Conservation (phyloP, 2,113 vertebrate species). For the Hippoglossus stenolepis region DNA sequence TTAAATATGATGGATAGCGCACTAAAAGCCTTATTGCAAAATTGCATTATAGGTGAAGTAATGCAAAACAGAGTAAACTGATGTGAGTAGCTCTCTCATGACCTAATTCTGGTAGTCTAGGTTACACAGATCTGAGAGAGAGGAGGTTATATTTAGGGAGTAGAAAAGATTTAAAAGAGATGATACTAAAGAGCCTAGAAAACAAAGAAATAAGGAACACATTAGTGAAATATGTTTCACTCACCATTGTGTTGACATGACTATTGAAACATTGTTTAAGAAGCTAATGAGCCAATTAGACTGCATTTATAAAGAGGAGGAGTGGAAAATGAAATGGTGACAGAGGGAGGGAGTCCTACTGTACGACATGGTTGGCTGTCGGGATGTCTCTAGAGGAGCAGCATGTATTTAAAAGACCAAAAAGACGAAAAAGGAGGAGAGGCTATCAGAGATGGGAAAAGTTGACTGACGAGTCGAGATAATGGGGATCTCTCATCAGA, state of each 20-base stretch:
- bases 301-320: constrained; percentile 60
- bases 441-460: constrained; percentile 63
- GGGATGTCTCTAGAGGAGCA: constrained; percentile 68
- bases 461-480: constrained; percentile 57
- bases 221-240: not conserved
- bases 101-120: constrained; percentile 76
- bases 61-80: constrained; percentile 58
- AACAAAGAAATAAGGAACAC: constrained; percentile 10
- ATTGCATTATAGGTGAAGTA: constrained; percentile 49
- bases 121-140: constrained; percentile 66
- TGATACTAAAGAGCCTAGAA: constrained; percentile 1
- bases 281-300: constrained; percentile 44
- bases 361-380: constrained; percentile 80
- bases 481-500: constrained; percentile 80
- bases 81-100: constrained; percentile 67
- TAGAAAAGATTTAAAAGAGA: constrained; percentile 35
- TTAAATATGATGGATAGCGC: constrained; percentile 37
- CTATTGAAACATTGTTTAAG: constrained; percentile 29
- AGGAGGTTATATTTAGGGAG: constrained; percentile 70
- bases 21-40: constrained; percentile 53
- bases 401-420: constrained; percentile 77
- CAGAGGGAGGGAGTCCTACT: constrained; percentile 66
- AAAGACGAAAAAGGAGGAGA: constrained; percentile 67
- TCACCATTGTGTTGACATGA: constrained; percentile 20
- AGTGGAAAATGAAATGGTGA: constrained; percentile 61